Conservation (phyloP, 35 echinoderm and acorn worm species). For the Anneissia japonica region DNA sequence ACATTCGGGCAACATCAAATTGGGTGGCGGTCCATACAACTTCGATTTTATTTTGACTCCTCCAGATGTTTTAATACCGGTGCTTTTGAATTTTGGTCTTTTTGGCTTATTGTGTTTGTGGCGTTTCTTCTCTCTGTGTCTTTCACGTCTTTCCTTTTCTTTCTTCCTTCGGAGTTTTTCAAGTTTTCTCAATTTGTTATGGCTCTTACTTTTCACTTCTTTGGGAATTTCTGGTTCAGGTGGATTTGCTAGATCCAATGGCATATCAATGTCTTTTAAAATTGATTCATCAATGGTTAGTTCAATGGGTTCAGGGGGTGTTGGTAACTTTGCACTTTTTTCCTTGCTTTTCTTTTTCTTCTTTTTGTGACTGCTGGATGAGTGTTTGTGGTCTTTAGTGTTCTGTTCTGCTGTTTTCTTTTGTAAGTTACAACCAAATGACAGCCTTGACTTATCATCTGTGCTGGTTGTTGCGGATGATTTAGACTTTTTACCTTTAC, state of each 20-base stretch:
- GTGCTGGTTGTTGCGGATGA: neutral
- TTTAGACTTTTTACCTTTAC: neutral
- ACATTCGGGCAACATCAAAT: neutral
- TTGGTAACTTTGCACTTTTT: neutral
- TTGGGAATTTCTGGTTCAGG: neutral
- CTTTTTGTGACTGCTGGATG: neutral
- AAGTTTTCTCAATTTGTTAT: neutral
- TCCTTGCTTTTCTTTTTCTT: neutral
- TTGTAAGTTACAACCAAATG: neutral
- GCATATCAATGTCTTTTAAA: neutral
- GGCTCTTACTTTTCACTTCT: neutral
- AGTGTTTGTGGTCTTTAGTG: neutral
- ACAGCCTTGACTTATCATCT: neutral
- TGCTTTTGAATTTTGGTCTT: neutral
- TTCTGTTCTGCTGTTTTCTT: neutral
- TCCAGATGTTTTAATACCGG: neutral
- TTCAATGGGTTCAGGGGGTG: neutral
- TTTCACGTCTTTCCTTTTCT: neutral
- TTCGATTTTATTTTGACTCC: neutral
- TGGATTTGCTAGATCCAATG: neutral
- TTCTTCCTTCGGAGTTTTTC: neutral
- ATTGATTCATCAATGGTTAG: neutral
- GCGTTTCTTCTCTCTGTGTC: neutral
- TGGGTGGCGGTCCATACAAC: neutral
- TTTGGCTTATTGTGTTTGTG: neutral